Conservation (phyloP, 2,888 invertebrate genomes). For the Drosophila villosipedis region DNA sequence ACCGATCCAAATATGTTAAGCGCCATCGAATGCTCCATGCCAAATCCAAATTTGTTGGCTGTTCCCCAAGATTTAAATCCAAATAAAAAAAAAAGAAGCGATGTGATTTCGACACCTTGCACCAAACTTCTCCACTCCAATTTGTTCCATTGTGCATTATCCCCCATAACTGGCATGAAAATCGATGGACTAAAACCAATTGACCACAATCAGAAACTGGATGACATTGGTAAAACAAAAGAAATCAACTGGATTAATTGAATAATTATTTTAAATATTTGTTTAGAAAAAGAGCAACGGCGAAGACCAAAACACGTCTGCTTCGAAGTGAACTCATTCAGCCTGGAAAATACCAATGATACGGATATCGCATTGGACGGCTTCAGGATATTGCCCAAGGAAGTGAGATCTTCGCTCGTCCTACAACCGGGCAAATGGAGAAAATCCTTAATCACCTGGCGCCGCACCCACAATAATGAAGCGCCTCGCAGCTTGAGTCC, state of each 20-base stretch:
- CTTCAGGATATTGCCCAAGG: background rate
- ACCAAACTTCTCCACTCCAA: slow-evolving; percentile 31
- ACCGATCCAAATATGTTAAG: slow-evolving; percentile 43
- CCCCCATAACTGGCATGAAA: slow-evolving; percentile 76
- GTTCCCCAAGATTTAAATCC: background rate
- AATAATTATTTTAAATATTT: background rate
- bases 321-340: slow-evolving; percentile 26
- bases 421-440: slow-evolving; percentile 90
- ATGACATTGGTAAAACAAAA: slow-evolving; percentile 16
- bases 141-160: slow-evolving; percentile 78
- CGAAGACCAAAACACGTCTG: slow-evolving; percentile 34
- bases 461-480: slow-evolving; percentile 82
- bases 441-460: slow-evolving; percentile 88
- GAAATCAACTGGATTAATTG: slow-evolving; percentile 16
- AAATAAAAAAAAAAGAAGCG: slow-evolving; percentile 7
- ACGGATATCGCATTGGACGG: background rate
- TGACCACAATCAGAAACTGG: background rate
- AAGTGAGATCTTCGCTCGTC: slow-evolving; percentile 78
- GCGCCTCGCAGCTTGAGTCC: background rate
- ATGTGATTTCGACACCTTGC: slow-evolving; percentile 76
- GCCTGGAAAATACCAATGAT: slow-evolving; percentile 1
- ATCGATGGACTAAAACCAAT: slow-evolving; percentile 24
- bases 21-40: slow-evolving; percentile 5
- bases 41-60: slow-evolving; percentile 9
- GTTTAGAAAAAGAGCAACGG: background rate